These are phyloP conservation scores for Rhinogobius similis DNA, from an alignment of 2,113 vertebrate genomes.

Conservation along the genomic window DNA sequence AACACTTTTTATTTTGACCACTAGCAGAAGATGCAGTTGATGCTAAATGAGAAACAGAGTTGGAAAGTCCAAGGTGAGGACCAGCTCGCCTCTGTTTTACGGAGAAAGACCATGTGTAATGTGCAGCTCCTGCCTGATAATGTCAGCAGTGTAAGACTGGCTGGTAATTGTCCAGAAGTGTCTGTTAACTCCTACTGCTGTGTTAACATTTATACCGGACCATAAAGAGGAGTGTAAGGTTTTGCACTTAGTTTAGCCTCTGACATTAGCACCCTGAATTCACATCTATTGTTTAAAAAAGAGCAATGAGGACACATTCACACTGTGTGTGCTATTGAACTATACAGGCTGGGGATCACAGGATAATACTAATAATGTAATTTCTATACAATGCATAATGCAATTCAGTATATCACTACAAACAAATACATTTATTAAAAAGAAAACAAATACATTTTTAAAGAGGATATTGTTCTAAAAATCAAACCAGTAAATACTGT, in stretches of 20 bases:
- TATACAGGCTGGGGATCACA: no score
- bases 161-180: slow-evolving; percentile 62
- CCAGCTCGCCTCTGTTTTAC: slow-evolving; percentile 54
- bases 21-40: slow-evolving; percentile 60
- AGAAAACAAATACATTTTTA: not conserved
- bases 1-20: slow-evolving; percentile 59
- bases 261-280: slow-evolving; percentile 36
- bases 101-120: slow-evolving; percentile 52
- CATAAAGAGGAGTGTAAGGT: slow-evolving; percentile 32
- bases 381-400: not conserved
- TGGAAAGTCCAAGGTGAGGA: slow-evolving; percentile 54
- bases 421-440: no score
- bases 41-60: slow-evolving; percentile 48
- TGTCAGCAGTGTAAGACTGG: slow-evolving; percentile 63
- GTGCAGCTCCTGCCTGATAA: slow-evolving; percentile 66
- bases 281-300: slow-evolving; percentile 24
- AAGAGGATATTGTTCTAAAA: no score
- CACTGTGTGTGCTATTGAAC: no score
- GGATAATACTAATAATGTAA: no score
- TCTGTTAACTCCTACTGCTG: slow-evolving; percentile 66
- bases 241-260: slow-evolving; percentile 50
- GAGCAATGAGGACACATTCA: slow-evolving; percentile 5
- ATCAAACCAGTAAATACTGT: no score
- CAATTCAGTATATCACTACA: no score
- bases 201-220: slow-evolving; percentile 72